phyloP scores from a whole-genome alignment of 2,888 invertebrate species.

The Clitarchus hookeri region DNA sequence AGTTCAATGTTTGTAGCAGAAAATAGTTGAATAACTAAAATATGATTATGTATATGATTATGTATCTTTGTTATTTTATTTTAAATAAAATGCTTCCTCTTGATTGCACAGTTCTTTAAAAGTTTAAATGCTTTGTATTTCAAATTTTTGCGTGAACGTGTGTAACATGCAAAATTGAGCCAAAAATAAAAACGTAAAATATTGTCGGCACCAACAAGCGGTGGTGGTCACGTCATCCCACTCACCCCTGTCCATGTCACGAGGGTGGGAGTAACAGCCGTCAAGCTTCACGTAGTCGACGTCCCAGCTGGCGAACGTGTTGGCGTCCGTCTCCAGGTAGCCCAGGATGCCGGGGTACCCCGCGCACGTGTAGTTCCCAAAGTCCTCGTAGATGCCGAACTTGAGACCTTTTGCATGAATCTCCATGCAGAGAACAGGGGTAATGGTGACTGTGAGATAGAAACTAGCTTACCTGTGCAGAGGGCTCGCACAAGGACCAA shows the following conservation, averaged over 20 bases:
- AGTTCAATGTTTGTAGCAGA: no score
- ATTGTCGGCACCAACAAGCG: no score
- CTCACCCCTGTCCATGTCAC: slow-evolving; percentile 79
- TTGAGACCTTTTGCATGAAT: slow-evolving; percentile 91
- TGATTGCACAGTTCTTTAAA: no score
- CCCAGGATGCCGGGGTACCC: slow-evolving; percentile 95
- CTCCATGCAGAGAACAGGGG: slow-evolving; percentile 58
- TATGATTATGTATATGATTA: no score
- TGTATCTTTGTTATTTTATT: no score
- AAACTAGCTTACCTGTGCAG: neutral
- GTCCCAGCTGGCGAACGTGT: slow-evolving; percentile 93
- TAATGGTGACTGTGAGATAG: neutral
- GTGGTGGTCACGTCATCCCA: no score
- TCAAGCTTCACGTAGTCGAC: slow-evolving; percentile 97
- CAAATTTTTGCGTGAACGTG: no score
- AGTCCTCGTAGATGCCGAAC: slow-evolving; percentile 97
- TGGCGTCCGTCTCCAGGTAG: slow-evolving; percentile 83
- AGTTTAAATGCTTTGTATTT: no score
- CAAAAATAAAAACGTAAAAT: no score
- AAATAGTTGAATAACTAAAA: no score
- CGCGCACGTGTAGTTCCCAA: slow-evolving; percentile 95
- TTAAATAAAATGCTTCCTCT: no score
- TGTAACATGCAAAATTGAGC: no score
- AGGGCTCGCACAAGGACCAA: neutral
- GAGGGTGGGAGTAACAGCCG: slow-evolving; percentile 91